These are phyloP conservation scores for Danaus plexippus DNA, from an alignment of 1,140 invertebrate genomes.

Conservation along the genomic window DNA sequence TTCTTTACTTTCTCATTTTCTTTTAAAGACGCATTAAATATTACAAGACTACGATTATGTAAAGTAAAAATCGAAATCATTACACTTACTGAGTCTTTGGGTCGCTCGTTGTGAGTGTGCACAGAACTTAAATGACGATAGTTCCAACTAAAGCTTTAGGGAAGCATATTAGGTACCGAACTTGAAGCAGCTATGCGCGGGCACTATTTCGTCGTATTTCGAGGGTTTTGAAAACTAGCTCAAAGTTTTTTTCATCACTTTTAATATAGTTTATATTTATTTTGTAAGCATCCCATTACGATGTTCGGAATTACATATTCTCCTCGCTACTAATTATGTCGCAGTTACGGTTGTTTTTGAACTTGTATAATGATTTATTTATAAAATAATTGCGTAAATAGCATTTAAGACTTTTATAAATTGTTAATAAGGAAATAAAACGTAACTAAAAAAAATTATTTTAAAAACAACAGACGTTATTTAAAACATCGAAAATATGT, in stretches of 20 bases:
- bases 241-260: slow-evolving; percentile 37
- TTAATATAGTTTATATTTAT: slow-evolving; percentile 34
- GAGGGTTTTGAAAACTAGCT: slow-evolving; percentile 14
- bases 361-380: no score
- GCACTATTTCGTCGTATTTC: slow-evolving; percentile 27
- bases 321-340: slow-evolving; percentile 3
- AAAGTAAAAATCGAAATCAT: slow-evolving; percentile 26
- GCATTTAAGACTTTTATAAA: no score
- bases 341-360: no score
- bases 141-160: slow-evolving; percentile 22
- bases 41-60: slow-evolving; percentile 16
- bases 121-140: slow-evolving; percentile 27
- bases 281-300: no score
- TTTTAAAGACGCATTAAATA: slow-evolving; percentile 21
- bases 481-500: no score
- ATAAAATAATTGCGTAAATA: no score
- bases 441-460: no score
- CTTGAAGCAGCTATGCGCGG: slow-evolving; percentile 31
- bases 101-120: slow-evolving; percentile 19
- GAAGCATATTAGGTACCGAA: slow-evolving; percentile 27
- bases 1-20: slow-evolving; percentile 20
- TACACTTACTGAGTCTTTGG: slow-evolving; percentile 16
- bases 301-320: slow-evolving; percentile 2
- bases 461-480: no score
- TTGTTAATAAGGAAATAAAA: no score